Evolutionary conservation across 1,140 invertebrate species (phyloP), one percentile per base, ranked within the genome.

Genomic region (Procambarus clarkii): DNA sequence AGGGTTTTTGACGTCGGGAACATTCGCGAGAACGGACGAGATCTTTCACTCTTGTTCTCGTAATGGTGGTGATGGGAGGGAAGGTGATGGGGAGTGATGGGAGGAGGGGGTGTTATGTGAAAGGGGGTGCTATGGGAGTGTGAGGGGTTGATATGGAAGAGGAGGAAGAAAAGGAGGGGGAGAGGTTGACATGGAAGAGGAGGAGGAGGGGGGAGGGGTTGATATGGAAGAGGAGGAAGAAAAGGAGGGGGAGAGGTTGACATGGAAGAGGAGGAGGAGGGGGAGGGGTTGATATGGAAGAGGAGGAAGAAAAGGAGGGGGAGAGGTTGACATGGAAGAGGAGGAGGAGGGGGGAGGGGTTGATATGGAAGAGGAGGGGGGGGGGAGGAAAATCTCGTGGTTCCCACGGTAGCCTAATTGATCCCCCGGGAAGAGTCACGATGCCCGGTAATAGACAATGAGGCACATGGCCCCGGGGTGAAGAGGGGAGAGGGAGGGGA

Each of bases 351-450:
- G 24, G 69, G 69, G 69, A 34, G 64, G 64, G 11, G 0, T 18
- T 69, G 3, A 21, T 69, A 69, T 21, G 64, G 64, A 18, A 18
- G 64, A 18, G 13, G 64, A 11, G 64, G 60, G 3, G 60, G 60
- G 15, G 18, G 64, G 69, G 11, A 8, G 69, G 69, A 15, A 34
- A 11, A 24, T 3, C 5, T 2, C 4, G 1, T 8, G 69, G 69
- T 74, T 74, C 69, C 69, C 24, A 74, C 69, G 69, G 24, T 74
- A 34, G 69, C n/a, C 21, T 74, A 74, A 74, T 74, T 74, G 69
- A 74, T 44, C 69, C 69, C n/a, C 4, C n/a, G 21, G 69, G 11
- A 34, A 24, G n/a, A 74, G 69, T 74, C 21, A 21, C 5, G 69
- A 74, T 74, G 69, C 5, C 34, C 69, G 5, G 4, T 34, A 11